Evolutionary conservation across 2,888 invertebrate genomes (phyloP).

Genomic region (Alloscopus bannaensis): DNA sequence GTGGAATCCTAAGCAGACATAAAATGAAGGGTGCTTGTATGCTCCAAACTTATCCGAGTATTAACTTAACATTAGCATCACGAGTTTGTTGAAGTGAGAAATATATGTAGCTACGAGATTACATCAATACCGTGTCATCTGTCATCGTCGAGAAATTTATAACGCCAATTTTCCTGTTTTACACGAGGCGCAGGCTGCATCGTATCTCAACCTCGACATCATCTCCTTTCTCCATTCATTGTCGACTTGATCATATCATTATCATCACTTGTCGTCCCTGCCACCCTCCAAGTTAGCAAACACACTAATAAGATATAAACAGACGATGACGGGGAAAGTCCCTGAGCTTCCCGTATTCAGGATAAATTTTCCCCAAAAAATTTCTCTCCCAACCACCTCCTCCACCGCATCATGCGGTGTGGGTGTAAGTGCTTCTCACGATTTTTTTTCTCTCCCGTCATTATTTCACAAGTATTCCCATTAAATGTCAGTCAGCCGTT

Average conservation of each 20-base stretch:
- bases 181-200: neutral
- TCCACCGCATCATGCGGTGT: too few relatives aligned
- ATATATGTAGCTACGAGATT: constrained; percentile 10
- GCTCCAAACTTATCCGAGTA: neutral
- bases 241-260: constrained; percentile 4
- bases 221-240: neutral
- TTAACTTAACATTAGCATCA: neutral
- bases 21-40: too few relatives aligned
- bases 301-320: constrained; percentile 1
- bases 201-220: neutral
- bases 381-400: too few relatives aligned
- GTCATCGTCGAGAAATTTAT: constrained; percentile 13
- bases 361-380: too few relatives aligned
- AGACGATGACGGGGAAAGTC: too few relatives aligned
- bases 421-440: neutral
- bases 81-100: neutral
- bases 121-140: constrained; percentile 28
- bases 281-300: neutral
- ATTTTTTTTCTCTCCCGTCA: neutral
- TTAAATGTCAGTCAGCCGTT: neutral
- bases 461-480: neutral
- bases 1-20: too few relatives aligned
- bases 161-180: neutral
- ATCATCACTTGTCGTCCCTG: constrained; percentile 19
- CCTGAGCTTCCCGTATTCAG: too few relatives aligned